phyloP scores from a whole-genome alignment of 2,888 invertebrate genomes.

The Lycia hirtaria region DNA sequence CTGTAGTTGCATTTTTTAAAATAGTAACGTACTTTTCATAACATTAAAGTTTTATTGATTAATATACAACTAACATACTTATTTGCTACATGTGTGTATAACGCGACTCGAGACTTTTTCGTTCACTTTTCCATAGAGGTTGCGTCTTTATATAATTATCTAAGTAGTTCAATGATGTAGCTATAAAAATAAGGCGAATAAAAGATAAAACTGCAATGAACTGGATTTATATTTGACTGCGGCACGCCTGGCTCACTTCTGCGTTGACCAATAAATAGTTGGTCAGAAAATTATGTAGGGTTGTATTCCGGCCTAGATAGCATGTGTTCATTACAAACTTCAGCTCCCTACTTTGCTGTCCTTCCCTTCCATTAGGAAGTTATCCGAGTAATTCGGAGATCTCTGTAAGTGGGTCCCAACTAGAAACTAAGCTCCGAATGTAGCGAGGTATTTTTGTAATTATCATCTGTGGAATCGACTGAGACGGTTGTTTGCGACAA shows the following conservation, averaged over 20 bases:
- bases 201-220: conserved; percentile 49
- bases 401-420: conserved; percentile 40
- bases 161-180: too few relatives aligned
- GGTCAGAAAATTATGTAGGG: conserved; percentile 43
- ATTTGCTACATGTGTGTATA: too few relatives aligned
- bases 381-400: conserved; percentile 44
- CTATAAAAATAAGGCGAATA: conserved; percentile 46
- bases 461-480: conserved; percentile 15
- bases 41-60: too few relatives aligned
- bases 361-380: conserved; percentile 47
- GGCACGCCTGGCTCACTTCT: conserved; percentile 48
- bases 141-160: too few relatives aligned
- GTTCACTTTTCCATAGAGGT: too few relatives aligned
- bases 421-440: conserved; percentile 34
- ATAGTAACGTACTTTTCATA: too few relatives aligned
- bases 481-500: conserved; percentile 26
- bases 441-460: conserved; percentile 39
- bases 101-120: too few relatives aligned
- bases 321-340: conserved; percentile 50
- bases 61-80: too few relatives aligned
- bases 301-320: conserved; percentile 41
- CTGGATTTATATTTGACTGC: conserved; percentile 52
- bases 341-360: conserved; percentile 36
- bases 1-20: too few relatives aligned
- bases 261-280: conserved; percentile 48